A percentile compares a stretch with the other conserved stretches of the same genome.
These are phyloP conservation scores for Porphyrio hochstetteri DNA, from an alignment of 2,113 vertebrate species.

Conservation along the genomic window DNA sequence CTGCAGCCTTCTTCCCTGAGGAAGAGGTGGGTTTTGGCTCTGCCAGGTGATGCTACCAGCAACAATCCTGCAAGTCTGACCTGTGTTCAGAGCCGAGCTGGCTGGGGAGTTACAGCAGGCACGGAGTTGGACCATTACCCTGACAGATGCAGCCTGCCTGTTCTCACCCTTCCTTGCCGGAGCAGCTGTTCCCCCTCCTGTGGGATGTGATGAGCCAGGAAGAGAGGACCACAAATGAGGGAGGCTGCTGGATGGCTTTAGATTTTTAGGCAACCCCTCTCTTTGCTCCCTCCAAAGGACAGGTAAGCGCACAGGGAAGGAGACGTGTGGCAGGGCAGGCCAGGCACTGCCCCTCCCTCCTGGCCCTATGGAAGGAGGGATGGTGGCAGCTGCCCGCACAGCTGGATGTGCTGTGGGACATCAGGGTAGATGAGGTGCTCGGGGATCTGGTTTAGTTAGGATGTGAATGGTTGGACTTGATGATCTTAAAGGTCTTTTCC, in stretches of 20 bases:
- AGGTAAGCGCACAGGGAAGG: not conserved
- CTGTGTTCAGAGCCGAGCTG: fast-evolving
- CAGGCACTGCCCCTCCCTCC: not conserved
- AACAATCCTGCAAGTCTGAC: not conserved
- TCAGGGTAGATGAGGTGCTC: no score
- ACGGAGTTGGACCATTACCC: not conserved
- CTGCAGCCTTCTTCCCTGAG: fast-evolving
- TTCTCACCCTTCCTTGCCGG: not conserved
- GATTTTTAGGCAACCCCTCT: not conserved
- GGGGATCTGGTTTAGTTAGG: no score
- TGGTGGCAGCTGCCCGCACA: not conserved
- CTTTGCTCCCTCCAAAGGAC: not conserved
- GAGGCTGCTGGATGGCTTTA: not conserved
- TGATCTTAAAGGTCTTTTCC: no score
- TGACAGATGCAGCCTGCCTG: not conserved
- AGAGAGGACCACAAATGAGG: not conserved
- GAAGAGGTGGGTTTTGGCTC: not conserved
- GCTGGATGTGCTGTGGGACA: not conserved
- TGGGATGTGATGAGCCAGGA: fast-evolving
- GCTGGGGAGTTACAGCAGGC: fast-evolving
- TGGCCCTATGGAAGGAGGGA: not conserved
- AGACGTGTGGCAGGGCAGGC: fast-evolving
- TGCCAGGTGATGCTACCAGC: not conserved
- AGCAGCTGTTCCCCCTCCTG: not conserved
- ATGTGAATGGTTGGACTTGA: no score